phyloP scores from a whole-genome alignment of 2,113 vertebrate genomes.

The Nothobranchius kuhntae region DNA sequence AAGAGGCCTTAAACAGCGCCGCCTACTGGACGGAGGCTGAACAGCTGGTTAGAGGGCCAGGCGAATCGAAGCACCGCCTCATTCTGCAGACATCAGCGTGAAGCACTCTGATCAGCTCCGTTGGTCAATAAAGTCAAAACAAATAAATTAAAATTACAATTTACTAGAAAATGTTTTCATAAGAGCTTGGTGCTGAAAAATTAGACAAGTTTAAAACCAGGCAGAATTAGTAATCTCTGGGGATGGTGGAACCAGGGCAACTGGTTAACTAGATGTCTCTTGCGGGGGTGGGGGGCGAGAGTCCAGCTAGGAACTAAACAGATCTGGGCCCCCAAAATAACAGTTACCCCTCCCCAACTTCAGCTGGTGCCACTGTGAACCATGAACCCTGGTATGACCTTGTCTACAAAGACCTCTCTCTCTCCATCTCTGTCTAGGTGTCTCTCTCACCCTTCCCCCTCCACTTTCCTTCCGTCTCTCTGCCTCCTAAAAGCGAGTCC shows the following conservation, averaged over 20 bases:
- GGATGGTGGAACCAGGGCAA: conserved; percentile 71
- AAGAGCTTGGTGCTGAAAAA: conserved; percentile 12
- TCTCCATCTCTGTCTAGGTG: conserved; percentile 15
- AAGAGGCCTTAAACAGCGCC: no score
- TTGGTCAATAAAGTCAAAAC: no score
- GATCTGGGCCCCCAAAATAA: conserved; percentile 85
- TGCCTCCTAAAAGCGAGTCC: conserved; percentile 34
- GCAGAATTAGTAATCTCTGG: conserved; percentile 73
- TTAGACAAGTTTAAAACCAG: conserved; percentile 34
- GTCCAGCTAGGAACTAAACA: conserved; percentile 69
- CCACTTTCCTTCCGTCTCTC: conserved; percentile 35
- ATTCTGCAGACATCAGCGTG: no score
- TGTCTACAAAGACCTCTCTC: conserved; percentile 82
- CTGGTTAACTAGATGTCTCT: conserved; percentile 88
- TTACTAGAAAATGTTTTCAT: no score
- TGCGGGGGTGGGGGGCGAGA: conserved; percentile 49
- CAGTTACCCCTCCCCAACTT: conserved; percentile 91
- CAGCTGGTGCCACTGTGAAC: conserved; percentile 91
- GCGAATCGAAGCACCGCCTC: no score
- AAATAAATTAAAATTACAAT: no score
- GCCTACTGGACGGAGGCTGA: no score
- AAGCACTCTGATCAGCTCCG: no score
- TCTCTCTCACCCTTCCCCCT: conserved; percentile 36
- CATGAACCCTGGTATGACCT: conserved; percentile 88
- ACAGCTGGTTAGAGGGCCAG: no score